Evolutionary conservation across 2,113 vertebrate genomes (phyloP), one percentile per base, ranked within the genome.

Genomic region (Haplochromis vanheusdeni): DNA sequence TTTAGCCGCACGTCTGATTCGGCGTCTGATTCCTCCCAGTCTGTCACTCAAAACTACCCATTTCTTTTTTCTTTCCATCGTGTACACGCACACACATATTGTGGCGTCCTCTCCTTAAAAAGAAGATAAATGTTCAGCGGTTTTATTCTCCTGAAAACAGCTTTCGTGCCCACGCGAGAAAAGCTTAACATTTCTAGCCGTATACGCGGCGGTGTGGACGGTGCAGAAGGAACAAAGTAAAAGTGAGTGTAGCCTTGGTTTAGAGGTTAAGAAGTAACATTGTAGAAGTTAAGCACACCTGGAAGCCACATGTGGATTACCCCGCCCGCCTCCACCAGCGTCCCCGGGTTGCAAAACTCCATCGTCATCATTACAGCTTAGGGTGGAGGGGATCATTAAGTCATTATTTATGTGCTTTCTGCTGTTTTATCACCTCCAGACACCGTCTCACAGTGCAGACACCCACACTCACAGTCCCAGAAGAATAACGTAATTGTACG

Each of bases 321-420:
- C 75, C 62, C 26, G 5, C 80, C 47, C 6, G 8, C 85, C 70
- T 73, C 83, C 79, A 37, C 70, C 33, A 31, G 87, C 26, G 11
- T 62, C 55, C 73, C 89, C 45, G 31, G 77, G 80, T 81, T 79
- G 87, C 83, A 94, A 94, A 95, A 94, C 88, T 77, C 88, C 89
- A 55, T 82, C 86, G 92, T 95, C 95, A 95, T 95, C 94, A 95
- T 91, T 94, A 94, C 92, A 84, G 56, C 31, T 75, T 54, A 93
- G 90, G 93, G 94, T 89, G 93, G 90, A 92, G 93, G 91, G 86
- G 91, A 93, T 96, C 95, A 95, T 96, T 95, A 96, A 94, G 95
- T 89, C 87, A 88, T 95, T 96, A 96, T 96, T 96, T 95, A 96
- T 96, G 93, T 93, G 92, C 88, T 91, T 84, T 89, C 92, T 93